phyloP scores from a whole-genome alignment of 2,797 vertebrate species.

The Sparus aurata region DNA sequence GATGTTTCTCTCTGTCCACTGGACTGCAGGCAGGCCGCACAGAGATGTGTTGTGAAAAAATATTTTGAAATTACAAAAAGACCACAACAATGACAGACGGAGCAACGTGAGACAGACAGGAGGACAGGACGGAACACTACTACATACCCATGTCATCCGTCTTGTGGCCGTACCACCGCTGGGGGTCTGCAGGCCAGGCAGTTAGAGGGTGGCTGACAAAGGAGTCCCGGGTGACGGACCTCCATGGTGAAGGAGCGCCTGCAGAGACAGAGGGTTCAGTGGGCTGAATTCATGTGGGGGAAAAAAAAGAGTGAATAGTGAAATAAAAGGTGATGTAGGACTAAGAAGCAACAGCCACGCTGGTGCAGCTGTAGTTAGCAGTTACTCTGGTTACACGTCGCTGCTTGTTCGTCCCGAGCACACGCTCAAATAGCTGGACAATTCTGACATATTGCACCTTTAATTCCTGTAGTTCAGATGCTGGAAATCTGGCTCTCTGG shows the following conservation, averaged over 20 bases:
- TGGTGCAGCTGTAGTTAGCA: too few relatives aligned
- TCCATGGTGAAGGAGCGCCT: slow-evolving; percentile 60
- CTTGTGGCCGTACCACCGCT: slow-evolving; percentile 63
- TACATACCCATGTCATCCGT: slow-evolving; percentile 62
- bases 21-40: slow-evolving; percentile 35
- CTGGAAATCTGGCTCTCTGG: too few relatives aligned
- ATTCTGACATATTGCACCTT: too few relatives aligned
- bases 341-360: neutral
- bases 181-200: slow-evolving; percentile 13
- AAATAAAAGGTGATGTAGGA: neutral
- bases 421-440: too few relatives aligned
- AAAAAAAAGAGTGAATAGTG: neutral
- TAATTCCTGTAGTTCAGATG: too few relatives aligned
- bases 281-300: neutral
- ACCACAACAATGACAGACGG: neutral
- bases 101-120: neutral
- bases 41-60: neutral
- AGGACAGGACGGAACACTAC: neutral
- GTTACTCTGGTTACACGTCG: too few relatives aligned
- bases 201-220: slow-evolving; percentile 50
- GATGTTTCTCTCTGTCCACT: slow-evolving; percentile 72
- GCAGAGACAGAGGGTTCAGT: neutral
- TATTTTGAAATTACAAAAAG: neutral
- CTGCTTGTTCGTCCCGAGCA: too few relatives aligned
- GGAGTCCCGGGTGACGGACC: slow-evolving; percentile 56